Evolutionary conservation across 2,888 invertebrate genomes (phyloP).

Genomic region (Mythimna pallens): DNA sequence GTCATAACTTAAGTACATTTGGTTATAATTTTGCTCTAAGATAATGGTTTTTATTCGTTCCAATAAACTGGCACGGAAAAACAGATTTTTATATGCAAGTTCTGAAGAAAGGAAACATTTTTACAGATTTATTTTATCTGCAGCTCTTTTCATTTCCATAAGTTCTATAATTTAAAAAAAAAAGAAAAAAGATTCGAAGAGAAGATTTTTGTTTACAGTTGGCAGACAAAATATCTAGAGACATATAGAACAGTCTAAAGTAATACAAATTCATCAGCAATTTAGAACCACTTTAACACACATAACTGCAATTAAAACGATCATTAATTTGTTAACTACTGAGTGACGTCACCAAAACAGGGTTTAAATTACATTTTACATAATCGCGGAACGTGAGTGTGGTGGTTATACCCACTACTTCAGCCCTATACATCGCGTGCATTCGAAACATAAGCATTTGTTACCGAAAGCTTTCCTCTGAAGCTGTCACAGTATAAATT

Average conservation of each 20-base stretch:
- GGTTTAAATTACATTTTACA: conserved; percentile 37
- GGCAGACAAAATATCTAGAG: not conserved
- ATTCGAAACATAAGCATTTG: conserved; percentile 86
- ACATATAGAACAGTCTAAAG: not conserved
- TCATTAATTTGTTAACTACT: conserved; percentile 19
- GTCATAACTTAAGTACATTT: conserved; percentile 1
- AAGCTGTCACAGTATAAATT: conserved; percentile 87
- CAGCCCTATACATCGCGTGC: conserved; percentile 82
- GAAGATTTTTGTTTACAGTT: not conserved
- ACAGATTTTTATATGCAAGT: not conserved
- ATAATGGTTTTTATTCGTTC: not conserved
- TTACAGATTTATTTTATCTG: not conserved
- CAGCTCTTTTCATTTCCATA: not conserved
- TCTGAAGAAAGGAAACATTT: not conserved
- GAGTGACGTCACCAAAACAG: conserved; percentile 32
- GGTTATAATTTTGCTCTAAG: not conserved
- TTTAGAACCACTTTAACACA: conserved; percentile 1
- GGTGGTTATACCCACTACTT: conserved; percentile 26
- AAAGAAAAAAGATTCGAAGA: not conserved
- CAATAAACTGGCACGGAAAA: not conserved
- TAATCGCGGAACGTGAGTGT: conserved; percentile 17
- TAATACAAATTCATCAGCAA: conserved; percentile 16
- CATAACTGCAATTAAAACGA: conserved; percentile 34
- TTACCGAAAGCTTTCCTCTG: conserved; percentile 87
- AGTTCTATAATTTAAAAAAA: not conserved